phyloP scores from a whole-genome alignment of 2,888 invertebrate species.

The Sympetrum striolatum region DNA sequence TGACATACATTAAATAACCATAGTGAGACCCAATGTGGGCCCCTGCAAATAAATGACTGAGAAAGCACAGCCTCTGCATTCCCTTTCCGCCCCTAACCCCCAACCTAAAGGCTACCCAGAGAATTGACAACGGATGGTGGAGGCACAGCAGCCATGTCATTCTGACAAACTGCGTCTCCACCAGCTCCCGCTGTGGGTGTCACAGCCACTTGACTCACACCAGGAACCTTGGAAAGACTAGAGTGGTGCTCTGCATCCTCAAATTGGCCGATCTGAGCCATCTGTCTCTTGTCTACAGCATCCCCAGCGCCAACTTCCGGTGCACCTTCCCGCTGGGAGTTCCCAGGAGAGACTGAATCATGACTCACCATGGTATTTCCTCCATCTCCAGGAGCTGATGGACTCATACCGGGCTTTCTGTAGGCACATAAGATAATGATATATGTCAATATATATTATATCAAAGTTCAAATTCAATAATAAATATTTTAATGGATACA shows the following conservation, averaged over 20 bases:
- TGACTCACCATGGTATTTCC: not conserved
- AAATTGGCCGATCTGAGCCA: slow-evolving; percentile 33
- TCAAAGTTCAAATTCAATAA: too few species aligned
- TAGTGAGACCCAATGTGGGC: slow-evolving; percentile 32
- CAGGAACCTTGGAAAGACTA: slow-evolving; percentile 42
- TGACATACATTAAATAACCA: not conserved
- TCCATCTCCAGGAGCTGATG: slow-evolving; percentile 3
- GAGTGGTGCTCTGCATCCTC: slow-evolving; percentile 35
- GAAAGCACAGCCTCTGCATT: slow-evolving; percentile 23
- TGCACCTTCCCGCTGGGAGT: not conserved
- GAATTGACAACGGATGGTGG: slow-evolving; percentile 38
- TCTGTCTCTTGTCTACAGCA: slow-evolving; percentile 10
- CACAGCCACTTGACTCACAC: slow-evolving; percentile 28
- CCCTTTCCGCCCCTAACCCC: slow-evolving; percentile 19
- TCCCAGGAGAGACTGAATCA: not conserved
- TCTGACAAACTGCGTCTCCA: slow-evolving; percentile 26
- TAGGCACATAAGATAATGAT: not conserved
- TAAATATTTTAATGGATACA: too few species aligned
- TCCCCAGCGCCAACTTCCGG: slow-evolving; percentile 2
- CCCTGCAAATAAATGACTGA: slow-evolving; percentile 29
- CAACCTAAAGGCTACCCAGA: slow-evolving; percentile 29
- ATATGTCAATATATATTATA: too few species aligned
- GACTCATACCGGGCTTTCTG: slow-evolving; percentile 14
- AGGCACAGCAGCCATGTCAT: slow-evolving; percentile 31
- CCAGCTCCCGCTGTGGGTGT: not conserved